phyloP scores from a whole-genome alignment of 2,888 invertebrate genomes.

The Parascotia fuliginaria region DNA sequence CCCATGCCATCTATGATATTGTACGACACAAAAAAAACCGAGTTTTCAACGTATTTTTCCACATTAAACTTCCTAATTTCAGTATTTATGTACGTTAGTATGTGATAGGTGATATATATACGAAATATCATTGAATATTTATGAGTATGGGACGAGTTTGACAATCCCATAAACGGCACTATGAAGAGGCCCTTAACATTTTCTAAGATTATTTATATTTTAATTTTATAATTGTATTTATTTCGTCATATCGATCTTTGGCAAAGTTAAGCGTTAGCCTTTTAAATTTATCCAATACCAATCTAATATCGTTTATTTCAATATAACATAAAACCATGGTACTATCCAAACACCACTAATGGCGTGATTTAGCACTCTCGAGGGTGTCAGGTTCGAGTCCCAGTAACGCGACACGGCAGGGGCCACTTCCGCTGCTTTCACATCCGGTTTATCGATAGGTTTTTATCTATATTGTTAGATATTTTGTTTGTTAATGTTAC shows the following conservation, averaged over 20 bases:
- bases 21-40: too few species aligned
- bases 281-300: too few species aligned
- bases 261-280: too few species aligned
- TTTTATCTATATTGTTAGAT: conserved; percentile 1
- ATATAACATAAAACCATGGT: too few species aligned
- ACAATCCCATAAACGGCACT: neutral
- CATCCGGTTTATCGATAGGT: conserved; percentile 17
- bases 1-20: too few species aligned
- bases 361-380: conserved; percentile 31
- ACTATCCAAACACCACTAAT: conserved; percentile 5
- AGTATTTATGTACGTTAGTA: too few species aligned
- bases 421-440: conserved; percentile 25
- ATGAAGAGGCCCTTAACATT: neutral
- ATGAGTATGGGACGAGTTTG: neutral
- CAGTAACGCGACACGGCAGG: conserved; percentile 12
- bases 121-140: neutral
- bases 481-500: neutral
- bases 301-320: too few species aligned
- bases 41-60: too few species aligned
- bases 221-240: neutral
- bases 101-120: too few species aligned
- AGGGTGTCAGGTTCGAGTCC: conserved; percentile 28
- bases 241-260: neutral
- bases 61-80: too few species aligned
- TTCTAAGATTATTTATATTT: neutral